Base-by-base conservation (phyloP, 2,797 vertebrate species). In the Alca torda region DNA sequence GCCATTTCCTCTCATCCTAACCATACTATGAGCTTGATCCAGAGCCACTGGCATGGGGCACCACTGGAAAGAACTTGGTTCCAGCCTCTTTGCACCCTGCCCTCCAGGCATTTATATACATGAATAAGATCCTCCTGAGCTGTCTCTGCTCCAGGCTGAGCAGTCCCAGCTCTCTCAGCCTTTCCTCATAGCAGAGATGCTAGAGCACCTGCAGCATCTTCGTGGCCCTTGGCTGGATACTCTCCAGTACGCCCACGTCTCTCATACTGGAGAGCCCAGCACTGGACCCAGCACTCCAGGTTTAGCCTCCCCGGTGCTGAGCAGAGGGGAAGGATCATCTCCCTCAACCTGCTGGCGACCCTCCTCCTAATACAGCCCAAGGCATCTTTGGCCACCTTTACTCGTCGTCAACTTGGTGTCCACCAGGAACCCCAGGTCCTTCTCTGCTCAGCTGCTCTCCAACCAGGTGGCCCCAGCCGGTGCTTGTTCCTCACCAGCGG, bases 391-490 rank as follows among this genome's bases (percentile, higher is more conserved):
- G 54, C 26, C 63, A 21, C 48, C 56, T 35, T 2, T 35, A 46
- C 77, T 53, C 4, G 3, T 30, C 41, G 11, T 4, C 70, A 61
- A 4, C 30, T 33, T 13, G 21, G 14, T 54, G 67, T 14, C 43
- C 57, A 33, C 15, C 60, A 75, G 39, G 39, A 63, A 16, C 16
- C 51, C 26, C 26, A 16, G 63, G 20, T 31, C 37, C 46, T 26
- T 28, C 87, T 19, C 30, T 48, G n/a, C 41, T 11, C 1, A 16
- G 28, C 28, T 45, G 12, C 16, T 19, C 48, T 35, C 11, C 54
- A 54, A 53, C 5, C 0, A 0, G 6, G 25, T 31, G 35, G 25
- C 31, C 28, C 10, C 24, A 25, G 54, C 33, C 21, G 4, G 24
- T 18, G 35, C 30, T 60, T 7, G 0, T 21, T 50, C 21, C 33